Evolutionary conservation across 2,888 invertebrate species (phyloP), one percentile per base, ranked within the genome.

Genomic region (Cenopis cana): DNA sequence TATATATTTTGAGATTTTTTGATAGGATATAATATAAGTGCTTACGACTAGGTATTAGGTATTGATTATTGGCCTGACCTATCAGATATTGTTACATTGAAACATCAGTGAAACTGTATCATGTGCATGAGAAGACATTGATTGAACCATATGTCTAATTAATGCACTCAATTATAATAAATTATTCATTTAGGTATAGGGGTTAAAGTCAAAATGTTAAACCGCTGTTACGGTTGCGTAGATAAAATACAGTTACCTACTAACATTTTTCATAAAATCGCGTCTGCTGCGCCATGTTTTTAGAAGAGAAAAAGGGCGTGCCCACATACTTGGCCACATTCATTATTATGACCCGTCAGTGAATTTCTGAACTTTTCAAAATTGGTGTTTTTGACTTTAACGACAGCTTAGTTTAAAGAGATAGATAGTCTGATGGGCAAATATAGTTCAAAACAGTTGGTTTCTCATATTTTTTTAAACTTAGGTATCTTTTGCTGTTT

Each of bases 191-290:
- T 20, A 36, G 3, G 33, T 18, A 17, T 50, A 56, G 17, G 36
- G 17, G 36, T 18, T 57, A 52, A 41, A 33, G 64, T 59, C 50
- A 52, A 57, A 57, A 36, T 20, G 8, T 38, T 65, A 54, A 57
- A 49, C 12, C 20, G 38, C 12, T 49, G 12, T 62, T 52, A 52
- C 3, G 57, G 24, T 59, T 50, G 56, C 50, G 36, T 17, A 18
- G 52, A 33, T 29, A 68, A 68, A 59, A 60, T 52, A 33, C n/a
- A n/a, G n/a, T n/a, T 60, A 68, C n/a, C 60, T 29, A 36, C 46
- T 0, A 5, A 33, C 5, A 5, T 67, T 46, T 14, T 24, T 20
- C 24, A 4, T 4, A 24, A 24, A 24, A 4, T 4, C 24, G 24
- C 4, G 24, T 24, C 2, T 24, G 24, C 24, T 24, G 24, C 24